Conservation (phyloP, 2,888 invertebrate species). For the Helicoverpa assulta region DNA sequence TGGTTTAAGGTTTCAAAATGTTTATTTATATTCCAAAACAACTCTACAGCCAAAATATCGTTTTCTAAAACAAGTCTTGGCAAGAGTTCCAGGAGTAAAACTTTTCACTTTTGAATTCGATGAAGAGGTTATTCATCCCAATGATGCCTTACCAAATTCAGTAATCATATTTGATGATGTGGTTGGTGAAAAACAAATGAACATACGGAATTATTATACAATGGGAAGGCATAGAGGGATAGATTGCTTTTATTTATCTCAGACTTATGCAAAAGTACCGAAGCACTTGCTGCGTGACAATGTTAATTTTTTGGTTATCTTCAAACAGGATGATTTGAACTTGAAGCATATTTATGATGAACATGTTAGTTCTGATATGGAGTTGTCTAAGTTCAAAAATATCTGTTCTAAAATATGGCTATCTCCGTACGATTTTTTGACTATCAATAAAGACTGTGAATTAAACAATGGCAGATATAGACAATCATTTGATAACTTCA, state of each 20-base stretch:
- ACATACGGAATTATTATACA: slow-evolving; percentile 33
- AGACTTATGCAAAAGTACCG: slow-evolving; percentile 2
- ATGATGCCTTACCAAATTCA: slow-evolving; percentile 14
- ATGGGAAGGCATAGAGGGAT: slow-evolving; percentile 32
- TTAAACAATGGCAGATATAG: too few relatives aligned
- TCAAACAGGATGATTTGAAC: too few relatives aligned
- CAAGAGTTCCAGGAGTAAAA: background rate
- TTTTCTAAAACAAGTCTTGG: background rate
- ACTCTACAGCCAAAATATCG: slow-evolving; percentile 8
- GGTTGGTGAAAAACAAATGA: slow-evolving; percentile 14
- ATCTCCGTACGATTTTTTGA: too few relatives aligned
- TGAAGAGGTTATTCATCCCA: background rate
- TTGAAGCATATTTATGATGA: too few relatives aligned
- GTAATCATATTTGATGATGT: slow-evolving; percentile 16
- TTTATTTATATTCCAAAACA: slow-evolving; percentile 14
- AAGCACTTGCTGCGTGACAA: too few relatives aligned
- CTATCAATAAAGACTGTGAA: too few relatives aligned
- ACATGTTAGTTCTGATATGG: too few relatives aligned
- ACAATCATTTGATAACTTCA: too few relatives aligned
- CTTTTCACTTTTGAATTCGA: too few relatives aligned
- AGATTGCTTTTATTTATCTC: background rate
- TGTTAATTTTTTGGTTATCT: too few relatives aligned
- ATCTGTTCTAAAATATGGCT: too few relatives aligned
- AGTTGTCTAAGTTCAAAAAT: too few relatives aligned
- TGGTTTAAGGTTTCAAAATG: slow-evolving; percentile 10